phyloP scores from a whole-genome alignment of 2,888 invertebrate species.

The Nycteola revayana region DNA sequence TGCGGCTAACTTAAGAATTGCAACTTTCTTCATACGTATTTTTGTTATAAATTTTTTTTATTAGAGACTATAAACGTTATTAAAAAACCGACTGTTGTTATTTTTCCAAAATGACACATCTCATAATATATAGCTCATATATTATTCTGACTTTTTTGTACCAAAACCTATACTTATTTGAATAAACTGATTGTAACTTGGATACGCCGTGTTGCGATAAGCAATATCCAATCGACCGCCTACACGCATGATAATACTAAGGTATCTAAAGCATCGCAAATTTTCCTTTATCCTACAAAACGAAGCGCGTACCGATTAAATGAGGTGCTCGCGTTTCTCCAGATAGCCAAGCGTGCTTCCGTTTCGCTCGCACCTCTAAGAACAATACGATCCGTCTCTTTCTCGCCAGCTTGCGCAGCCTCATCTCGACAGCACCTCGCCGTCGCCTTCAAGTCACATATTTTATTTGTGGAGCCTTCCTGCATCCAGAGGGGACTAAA shows the following conservation, averaged over 20 bases:
- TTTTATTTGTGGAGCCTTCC: conserved; percentile 81
- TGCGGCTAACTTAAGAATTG: too few relatives aligned
- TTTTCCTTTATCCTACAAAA: conserved; percentile 73
- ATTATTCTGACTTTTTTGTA: too few relatives aligned
- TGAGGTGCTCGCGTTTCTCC: conserved; percentile 81
- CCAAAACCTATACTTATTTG: too few relatives aligned
- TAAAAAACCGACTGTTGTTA: too few relatives aligned
- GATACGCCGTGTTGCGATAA: conserved; percentile 20
- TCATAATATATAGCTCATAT: too few relatives aligned
- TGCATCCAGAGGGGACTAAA: conserved; percentile 74
- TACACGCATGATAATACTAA: conserved; percentile 37
- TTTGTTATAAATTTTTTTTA: too few relatives aligned
- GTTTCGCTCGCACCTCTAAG: conserved; percentile 44
- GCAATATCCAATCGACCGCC: conserved; percentile 27
- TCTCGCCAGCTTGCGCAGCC: conserved; percentile 65
- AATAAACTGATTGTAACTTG: conserved; percentile 18
- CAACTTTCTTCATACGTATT: too few relatives aligned
- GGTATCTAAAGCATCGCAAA: conserved; percentile 62
- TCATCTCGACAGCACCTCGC: conserved; percentile 76
- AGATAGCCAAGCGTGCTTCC: conserved; percentile 67
- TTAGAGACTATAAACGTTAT: too few relatives aligned
- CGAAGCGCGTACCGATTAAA: conserved; percentile 81
- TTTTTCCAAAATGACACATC: too few relatives aligned
- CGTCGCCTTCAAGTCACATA: conserved; percentile 81
- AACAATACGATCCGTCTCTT: conserved; percentile 40